Conservation (phyloP, 2,113 vertebrate species). For the Hystrix brachyura region DNA sequence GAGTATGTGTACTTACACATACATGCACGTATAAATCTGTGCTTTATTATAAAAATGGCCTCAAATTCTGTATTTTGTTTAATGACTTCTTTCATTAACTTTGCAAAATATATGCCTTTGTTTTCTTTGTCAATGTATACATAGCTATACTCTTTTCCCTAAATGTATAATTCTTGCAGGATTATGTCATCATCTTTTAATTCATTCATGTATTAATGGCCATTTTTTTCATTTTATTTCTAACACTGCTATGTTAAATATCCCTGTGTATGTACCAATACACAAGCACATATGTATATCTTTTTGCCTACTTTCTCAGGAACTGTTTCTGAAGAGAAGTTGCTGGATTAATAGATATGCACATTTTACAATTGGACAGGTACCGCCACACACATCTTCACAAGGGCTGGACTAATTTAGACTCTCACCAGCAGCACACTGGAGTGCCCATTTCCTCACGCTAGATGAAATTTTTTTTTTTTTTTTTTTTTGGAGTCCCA, state of each 20-base stretch:
- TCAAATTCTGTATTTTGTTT: slow-evolving; percentile 25
- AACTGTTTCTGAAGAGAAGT: slow-evolving; percentile 20
- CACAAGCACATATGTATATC: not conserved
- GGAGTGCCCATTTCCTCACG: not conserved
- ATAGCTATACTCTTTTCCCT: not conserved
- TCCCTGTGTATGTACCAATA: no score
- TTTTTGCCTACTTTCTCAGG: not conserved
- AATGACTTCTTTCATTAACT: not conserved
- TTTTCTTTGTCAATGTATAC: not conserved
- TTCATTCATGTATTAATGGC: not conserved
- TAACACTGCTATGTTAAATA: not conserved
- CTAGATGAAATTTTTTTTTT: not conserved
- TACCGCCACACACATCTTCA: not conserved
- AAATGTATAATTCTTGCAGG: not conserved
- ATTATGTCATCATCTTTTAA: not conserved
- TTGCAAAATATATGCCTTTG: slow-evolving; percentile 50
- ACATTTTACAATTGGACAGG: not conserved
- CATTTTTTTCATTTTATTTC: not conserved
- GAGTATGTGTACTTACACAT: not conserved
- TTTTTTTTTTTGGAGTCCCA: no score
- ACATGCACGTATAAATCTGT: not conserved
- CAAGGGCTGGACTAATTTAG: not conserved
- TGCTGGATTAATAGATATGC: not conserved
- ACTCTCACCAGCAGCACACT: not conserved
- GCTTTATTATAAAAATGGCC: slow-evolving; percentile 20